Base-by-base conservation (phyloP, 2,797 vertebrate genomes). In the Myoxocephalus aenaeus region DNA sequence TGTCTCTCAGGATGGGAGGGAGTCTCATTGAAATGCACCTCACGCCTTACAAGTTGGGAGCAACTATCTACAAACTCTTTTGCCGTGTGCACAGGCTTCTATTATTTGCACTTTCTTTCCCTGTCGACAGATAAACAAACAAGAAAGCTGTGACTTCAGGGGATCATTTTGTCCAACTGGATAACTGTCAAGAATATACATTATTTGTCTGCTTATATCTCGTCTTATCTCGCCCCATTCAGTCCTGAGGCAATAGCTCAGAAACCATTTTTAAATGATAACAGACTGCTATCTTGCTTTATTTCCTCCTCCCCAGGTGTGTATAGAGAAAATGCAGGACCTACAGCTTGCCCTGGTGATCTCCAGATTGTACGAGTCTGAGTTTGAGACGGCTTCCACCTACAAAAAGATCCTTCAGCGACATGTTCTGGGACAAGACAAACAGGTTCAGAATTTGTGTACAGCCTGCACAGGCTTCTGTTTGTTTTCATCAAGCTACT, bases 291-390 rank as follows among this genome's bases (percentile, higher is more conserved):
- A 36, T n/a, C 10, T 48, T 56, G 14, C 3, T 73, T 85, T 69
- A 12, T 81, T 74, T 85, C 7, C 18, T 79, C n/a, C 40, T 34
- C 7, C 7, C 90, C 5, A 96, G 98, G 98, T 99, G 57, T 99
- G 98, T 89, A 89, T 99, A 82, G 98, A 99, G 90, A 99, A 97
- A 93, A 91, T 99, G 91, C 96, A 98, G 93, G 98, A 99, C 79
- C 91, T 99, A 62, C 98, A 99, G 17, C 90, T 99, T 87, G 98
- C 98, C 58, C 94, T 99, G 90, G 97, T 99, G 80, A 97, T 99
- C 93, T 94, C 97, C 86, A 96, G 98, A 87, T 94, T 99, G 51
- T 98, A 97, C 77, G 98, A 99, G 84, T 96, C 97, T 0, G 98
- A 99, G 86, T 99, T 98, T 93, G 98, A 99, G 92, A 95, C 92